These are phyloP conservation scores for Esox masquinongy DNA, from an alignment of 2,797 vertebrate genomes.

Conservation along the genomic window DNA sequence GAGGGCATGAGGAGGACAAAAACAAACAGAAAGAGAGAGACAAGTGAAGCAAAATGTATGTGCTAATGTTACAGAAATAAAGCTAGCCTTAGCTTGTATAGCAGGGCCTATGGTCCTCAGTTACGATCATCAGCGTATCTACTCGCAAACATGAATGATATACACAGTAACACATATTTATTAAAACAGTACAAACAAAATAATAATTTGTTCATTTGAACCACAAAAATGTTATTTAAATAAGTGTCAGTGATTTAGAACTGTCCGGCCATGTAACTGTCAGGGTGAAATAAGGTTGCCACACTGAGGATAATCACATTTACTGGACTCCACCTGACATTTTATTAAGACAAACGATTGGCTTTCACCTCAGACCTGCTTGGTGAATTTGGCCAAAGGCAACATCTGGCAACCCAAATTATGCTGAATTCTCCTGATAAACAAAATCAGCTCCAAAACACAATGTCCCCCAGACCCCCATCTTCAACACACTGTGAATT, in stretches of 20 bases:
- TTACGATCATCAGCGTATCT: not conserved
- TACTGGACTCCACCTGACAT: constrained; percentile 37
- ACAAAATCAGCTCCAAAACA: not conserved
- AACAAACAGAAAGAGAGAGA: constrained; percentile 38
- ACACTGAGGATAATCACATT: constrained; percentile 30
- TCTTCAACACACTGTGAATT: not conserved
- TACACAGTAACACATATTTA: not conserved
- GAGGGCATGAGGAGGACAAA: constrained; percentile 37
- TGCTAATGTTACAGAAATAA: not conserved
- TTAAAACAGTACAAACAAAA: not conserved
- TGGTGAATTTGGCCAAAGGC: constrained; percentile 15
- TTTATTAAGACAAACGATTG: constrained; percentile 38
- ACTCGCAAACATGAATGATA: not conserved
- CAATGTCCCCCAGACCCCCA: not conserved
- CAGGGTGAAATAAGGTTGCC: constrained; percentile 31
- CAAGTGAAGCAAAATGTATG: constrained; percentile 22
- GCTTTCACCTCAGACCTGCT: constrained; percentile 21
- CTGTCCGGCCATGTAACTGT: not conserved
- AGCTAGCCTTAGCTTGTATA: not conserved
- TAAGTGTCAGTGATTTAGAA: not conserved
- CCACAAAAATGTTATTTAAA: not conserved
- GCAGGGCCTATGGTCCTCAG: not conserved
- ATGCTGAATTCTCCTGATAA: constrained; percentile 16
- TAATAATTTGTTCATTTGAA: not conserved
- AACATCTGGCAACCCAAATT: constrained; percentile 43